These are phyloP conservation scores for Nerophis ophidion DNA, from an alignment of 2,113 vertebrate species.

Conservation along the genomic window DNA sequence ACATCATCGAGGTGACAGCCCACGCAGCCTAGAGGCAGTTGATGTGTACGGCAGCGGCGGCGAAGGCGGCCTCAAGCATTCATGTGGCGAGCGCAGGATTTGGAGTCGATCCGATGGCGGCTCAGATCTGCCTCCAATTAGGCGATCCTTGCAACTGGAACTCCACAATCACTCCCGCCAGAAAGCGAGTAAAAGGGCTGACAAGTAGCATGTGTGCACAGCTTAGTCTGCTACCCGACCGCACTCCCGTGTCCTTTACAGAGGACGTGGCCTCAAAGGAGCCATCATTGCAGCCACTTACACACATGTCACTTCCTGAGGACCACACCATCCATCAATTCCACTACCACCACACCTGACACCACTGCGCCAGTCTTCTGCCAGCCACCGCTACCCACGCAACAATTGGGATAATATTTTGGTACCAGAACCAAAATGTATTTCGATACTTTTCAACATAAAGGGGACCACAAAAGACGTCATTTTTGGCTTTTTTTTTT, in stretches of 20 bases:
- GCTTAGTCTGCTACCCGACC: constrained; percentile 56
- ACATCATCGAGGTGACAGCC: constrained; percentile 48
- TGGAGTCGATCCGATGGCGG: constrained; percentile 59
- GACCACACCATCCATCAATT: constrained; percentile 71
- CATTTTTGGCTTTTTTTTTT: too few relatives aligned
- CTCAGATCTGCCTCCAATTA: constrained; percentile 70
- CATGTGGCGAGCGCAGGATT: constrained; percentile 66
- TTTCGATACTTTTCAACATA: too few relatives aligned
- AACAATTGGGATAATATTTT: not conserved
- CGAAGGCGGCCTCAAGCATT: constrained; percentile 52
- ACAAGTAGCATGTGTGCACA: constrained; percentile 29
- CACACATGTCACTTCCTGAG: constrained; percentile 67
- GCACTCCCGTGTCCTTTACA: constrained; percentile 70
- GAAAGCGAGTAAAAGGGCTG: constrained; percentile 38
- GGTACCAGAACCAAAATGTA: too few relatives aligned
- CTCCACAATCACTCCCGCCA: constrained; percentile 62
- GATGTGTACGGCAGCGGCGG: constrained; percentile 53
- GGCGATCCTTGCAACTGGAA: constrained; percentile 61
- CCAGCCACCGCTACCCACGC: constrained; percentile 43
- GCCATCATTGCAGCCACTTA: constrained; percentile 64
- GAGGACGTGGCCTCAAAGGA: constrained; percentile 63
- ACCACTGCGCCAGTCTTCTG: constrained; percentile 57
- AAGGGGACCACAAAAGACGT: too few relatives aligned
- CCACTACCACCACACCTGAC: constrained; percentile 48
- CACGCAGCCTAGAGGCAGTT: constrained; percentile 59